A percentile compares a stretch with the other conserved stretches of the same genome.
These are phyloP conservation scores for Porites lobata DNA, from an alignment of 92 coral and sea anemone species.

Conservation along the genomic window DNA sequence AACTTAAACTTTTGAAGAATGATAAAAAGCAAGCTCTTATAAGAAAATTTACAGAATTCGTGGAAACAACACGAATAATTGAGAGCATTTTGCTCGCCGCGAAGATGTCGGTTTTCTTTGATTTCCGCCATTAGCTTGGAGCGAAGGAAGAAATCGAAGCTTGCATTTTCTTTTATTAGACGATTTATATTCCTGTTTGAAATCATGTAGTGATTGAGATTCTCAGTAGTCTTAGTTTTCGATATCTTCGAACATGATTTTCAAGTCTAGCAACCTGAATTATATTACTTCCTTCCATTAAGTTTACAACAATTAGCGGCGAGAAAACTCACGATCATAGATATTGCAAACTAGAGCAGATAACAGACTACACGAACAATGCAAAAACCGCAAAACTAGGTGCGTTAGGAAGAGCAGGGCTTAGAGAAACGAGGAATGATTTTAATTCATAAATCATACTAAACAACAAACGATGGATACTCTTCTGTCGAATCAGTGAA, in stretches of 20 bases:
- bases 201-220: background rate
- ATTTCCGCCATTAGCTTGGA: background rate
- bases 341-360: background rate
- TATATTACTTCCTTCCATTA: background rate
- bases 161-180: too few relatives aligned
- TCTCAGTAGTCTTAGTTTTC: background rate
- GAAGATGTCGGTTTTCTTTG: background rate
- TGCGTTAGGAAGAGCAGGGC: conserved; percentile 10
- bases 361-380: background rate
- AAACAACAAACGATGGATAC: background rate
- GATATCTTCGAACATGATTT: background rate
- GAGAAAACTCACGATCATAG: background rate
- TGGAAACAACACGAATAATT: background rate
- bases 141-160: too few relatives aligned
- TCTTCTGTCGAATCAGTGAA: background rate
- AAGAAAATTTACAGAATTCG: background rate
- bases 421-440: background rate
- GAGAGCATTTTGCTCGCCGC: background rate
- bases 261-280: background rate
- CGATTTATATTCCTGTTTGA: background rate
- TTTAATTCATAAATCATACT: background rate
- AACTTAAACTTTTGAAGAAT: background rate
- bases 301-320: background rate
- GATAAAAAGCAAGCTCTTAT: too few relatives aligned
- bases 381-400: conserved; percentile 10